Conservation (phyloP, 2,888 invertebrate genomes). For the Perizoma affinitatum region DNA sequence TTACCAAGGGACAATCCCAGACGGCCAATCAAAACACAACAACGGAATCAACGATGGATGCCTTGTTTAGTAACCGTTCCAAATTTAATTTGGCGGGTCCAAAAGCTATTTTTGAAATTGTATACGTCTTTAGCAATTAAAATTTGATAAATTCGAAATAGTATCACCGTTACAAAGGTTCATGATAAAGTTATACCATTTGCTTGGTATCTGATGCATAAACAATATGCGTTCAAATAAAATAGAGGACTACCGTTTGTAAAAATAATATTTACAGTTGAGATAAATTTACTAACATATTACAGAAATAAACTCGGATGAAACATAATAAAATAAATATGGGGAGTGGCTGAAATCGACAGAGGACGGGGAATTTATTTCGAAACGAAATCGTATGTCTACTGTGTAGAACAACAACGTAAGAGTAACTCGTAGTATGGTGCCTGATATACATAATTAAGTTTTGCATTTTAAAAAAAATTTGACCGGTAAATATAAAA, state of each 20-base stretch:
- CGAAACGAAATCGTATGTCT: constrained; percentile 82
- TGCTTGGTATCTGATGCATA: constrained; percentile 1
- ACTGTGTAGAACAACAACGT: constrained; percentile 82
- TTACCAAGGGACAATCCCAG: constrained; percentile 72
- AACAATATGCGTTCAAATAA: constrained; percentile 4
- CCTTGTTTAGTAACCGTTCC: constrained; percentile 77
- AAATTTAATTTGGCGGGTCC: constrained; percentile 67
- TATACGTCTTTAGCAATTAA: constrained; percentile 73
- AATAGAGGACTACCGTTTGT: not conserved
- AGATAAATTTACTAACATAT: constrained; percentile 9
- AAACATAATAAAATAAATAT: constrained; percentile 10
- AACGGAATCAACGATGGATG: constrained; percentile 86
- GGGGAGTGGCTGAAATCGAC: constrained; percentile 53
- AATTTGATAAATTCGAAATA: constrained; percentile 72
- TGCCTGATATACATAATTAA: constrained; percentile 54
- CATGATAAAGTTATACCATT: constrained; percentile 10
- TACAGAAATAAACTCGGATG: constrained; percentile 4
- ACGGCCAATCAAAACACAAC: constrained; percentile 77
- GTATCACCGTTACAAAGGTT: constrained; percentile 59
- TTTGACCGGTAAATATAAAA: not conserved
- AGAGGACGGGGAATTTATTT: constrained; percentile 75
- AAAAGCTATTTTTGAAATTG: constrained; percentile 70
- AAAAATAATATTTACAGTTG: not conserved
- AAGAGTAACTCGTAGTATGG: constrained; percentile 61
- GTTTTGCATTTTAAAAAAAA: constrained; percentile 2